Percentiles rank a stretch among this genome's conserved stretches.
Evolutionary conservation across 2,797 vertebrate genomes (phyloP).

Genomic region (Malacoctenus gilli): DNA sequence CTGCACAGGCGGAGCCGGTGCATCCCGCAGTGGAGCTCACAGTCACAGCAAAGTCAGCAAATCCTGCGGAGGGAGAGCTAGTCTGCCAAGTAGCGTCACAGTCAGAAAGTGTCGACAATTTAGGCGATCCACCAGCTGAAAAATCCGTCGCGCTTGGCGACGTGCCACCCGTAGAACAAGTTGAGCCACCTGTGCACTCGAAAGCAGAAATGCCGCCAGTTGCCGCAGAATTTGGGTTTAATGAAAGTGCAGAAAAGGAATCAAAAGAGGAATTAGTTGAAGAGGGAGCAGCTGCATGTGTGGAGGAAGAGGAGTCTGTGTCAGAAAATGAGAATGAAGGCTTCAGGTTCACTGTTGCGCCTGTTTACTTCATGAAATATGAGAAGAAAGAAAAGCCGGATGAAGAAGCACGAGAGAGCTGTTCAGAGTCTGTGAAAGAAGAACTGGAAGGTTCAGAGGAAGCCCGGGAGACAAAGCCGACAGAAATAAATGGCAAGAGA

Average conservation of each 20-base stretch:
- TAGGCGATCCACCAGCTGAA: not conserved
- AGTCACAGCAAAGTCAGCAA: constrained; percentile 10
- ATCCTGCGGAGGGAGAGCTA: constrained; percentile 5
- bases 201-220: constrained; percentile 21
- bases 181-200: not conserved
- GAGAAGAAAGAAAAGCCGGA: constrained; percentile 6
- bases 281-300: constrained; percentile 8
- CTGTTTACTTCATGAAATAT: constrained; percentile 9
- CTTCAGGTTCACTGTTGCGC: constrained; percentile 38
- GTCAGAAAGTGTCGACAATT: constrained; percentile 1
- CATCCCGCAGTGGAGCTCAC: constrained; percentile 3
- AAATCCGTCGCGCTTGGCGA: too few species aligned
- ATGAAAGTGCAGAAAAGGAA: constrained; percentile 38
- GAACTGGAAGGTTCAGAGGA: constrained; percentile 3
- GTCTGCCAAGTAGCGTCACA: not conserved
- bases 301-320: too few species aligned
- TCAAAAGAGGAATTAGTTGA: constrained; percentile 20
- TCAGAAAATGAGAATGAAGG: constrained; percentile 8
- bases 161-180: not conserved
- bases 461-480: too few species aligned
- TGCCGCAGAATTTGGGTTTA: constrained; percentile 5
- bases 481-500: constrained; percentile 35
- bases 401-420: too few species aligned
- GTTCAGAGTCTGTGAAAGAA: constrained; percentile 1
- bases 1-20: constrained; percentile 6